phyloP scores from a whole-genome alignment of 2,888 invertebrate genomes.

The Platerodrilus igneus region DNA sequence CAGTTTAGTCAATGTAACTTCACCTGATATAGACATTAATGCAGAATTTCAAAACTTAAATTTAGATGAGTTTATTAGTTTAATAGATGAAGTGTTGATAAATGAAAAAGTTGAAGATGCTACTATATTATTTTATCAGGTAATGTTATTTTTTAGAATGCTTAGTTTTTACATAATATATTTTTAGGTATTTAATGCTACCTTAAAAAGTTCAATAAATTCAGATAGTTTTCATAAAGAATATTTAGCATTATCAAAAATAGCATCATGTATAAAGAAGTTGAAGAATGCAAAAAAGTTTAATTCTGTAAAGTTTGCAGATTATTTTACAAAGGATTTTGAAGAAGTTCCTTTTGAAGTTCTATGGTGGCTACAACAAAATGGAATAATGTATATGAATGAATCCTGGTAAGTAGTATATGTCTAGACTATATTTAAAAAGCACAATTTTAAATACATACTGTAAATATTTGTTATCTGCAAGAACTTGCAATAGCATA shows the following conservation, averaged over 20 bases:
- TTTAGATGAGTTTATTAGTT: neutral
- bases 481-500: no score
- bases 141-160: neutral
- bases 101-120: constrained; percentile 5
- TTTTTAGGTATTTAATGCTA: constrained; percentile 11
- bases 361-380: constrained; percentile 19
- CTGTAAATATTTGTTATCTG: no score
- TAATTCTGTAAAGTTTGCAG: constrained; percentile 7
- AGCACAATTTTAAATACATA: neutral
- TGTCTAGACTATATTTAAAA: no score
- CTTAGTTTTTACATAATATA: neutral
- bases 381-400: constrained; percentile 11
- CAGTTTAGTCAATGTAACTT: no score
- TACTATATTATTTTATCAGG: constrained; percentile 5
- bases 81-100: constrained; percentile 2
- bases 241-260: neutral
- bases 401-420: constrained; percentile 17
- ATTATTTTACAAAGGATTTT: constrained; percentile 9
- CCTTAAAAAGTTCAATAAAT: constrained; percentile 5
- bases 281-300: constrained; percentile 14
- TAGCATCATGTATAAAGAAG: constrained; percentile 2
- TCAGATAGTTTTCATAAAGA: constrained; percentile 3
- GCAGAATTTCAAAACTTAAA: no score
- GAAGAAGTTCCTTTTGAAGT: constrained; percentile 14
- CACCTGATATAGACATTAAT: no score